Conservation (phyloP, 2,113 vertebrate genomes). For the Rhizomys pruinosus region DNA sequence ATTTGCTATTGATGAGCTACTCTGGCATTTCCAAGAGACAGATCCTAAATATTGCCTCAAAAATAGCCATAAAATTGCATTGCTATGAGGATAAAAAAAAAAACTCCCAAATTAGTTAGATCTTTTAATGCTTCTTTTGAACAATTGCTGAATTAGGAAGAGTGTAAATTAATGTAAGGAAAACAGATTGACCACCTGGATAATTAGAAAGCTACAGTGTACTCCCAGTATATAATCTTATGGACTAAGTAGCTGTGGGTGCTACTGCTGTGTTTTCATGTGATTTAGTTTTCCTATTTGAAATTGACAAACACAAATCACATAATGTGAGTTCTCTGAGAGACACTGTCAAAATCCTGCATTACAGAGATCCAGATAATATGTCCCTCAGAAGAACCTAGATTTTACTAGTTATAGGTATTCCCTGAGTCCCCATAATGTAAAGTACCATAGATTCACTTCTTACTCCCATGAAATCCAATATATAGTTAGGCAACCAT, state of each 20-base stretch:
- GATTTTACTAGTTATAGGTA: not conserved
- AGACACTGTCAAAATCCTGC: not conserved
- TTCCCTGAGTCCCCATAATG: not conserved
- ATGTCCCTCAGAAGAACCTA: not conserved
- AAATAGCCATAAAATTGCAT: not conserved
- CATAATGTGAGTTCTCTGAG: not conserved
- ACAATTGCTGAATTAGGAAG: conserved; percentile 17
- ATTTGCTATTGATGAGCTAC: not conserved
- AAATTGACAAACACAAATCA: not conserved
- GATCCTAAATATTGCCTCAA: not conserved
- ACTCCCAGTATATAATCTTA: not conserved
- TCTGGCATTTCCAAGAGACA: conserved; percentile 40
- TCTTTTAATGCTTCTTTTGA: conserved; percentile 2
- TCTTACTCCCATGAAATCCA: not conserved
- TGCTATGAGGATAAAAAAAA: conserved; percentile 45
- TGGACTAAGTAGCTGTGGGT: not conserved
- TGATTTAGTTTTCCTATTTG: conserved; percentile 36
- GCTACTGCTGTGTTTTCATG: not conserved
- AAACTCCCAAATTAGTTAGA: not conserved
- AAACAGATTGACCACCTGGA: not conserved
- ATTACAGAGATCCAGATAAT: not conserved
- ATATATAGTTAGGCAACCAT: not conserved
- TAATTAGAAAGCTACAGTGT: conserved; percentile 29
- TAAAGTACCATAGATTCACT: not conserved
- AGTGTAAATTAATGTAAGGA: not conserved